A percentile compares a stretch with the other conserved stretches of the same genome.
Evolutionary conservation across 2,888 invertebrate genomes (phyloP).

Genomic region (Pocota personata): DNA sequence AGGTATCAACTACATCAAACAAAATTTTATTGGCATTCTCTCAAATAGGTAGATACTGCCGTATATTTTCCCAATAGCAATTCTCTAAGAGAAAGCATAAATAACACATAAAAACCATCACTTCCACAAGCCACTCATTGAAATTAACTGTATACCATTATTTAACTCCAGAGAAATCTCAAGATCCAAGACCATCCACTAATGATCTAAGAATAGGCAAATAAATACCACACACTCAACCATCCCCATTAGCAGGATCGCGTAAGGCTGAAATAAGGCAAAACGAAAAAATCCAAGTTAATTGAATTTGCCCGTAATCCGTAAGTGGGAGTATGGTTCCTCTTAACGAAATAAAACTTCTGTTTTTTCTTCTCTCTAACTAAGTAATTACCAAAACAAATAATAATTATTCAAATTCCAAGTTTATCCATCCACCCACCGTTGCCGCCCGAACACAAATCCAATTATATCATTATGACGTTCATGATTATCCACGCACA

Average conservation of each 20-base stretch:
- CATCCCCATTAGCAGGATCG: slow-evolving; percentile 3
- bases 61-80: neutral
- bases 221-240: slow-evolving; percentile 33
- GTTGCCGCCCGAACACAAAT: neutral
- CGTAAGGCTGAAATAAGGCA: neutral
- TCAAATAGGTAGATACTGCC: neutral
- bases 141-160: slow-evolving; percentile 42
- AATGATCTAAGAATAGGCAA: slow-evolving; percentile 39
- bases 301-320: slow-evolving; percentile 14
- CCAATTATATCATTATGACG: slow-evolving; percentile 17
- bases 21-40: neutral
- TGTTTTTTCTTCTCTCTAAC: neutral
- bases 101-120: neutral
- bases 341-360: neutral
- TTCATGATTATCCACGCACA: slow-evolving; percentile 10
- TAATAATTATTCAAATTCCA: slow-evolving; percentile 14
- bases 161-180: slow-evolving; percentile 41
- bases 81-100: neutral
- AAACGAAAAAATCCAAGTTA: slow-evolving; percentile 5
- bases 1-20: neutral
- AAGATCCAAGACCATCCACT: slow-evolving; percentile 27
- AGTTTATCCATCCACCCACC: neutral
- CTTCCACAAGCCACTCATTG: slow-evolving; percentile 26
- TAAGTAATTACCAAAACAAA: slow-evolving; percentile 5
- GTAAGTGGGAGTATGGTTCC: neutral